Conservation (phyloP, 2,113 vertebrate genomes). For the Zosterops lateralis region DNA sequence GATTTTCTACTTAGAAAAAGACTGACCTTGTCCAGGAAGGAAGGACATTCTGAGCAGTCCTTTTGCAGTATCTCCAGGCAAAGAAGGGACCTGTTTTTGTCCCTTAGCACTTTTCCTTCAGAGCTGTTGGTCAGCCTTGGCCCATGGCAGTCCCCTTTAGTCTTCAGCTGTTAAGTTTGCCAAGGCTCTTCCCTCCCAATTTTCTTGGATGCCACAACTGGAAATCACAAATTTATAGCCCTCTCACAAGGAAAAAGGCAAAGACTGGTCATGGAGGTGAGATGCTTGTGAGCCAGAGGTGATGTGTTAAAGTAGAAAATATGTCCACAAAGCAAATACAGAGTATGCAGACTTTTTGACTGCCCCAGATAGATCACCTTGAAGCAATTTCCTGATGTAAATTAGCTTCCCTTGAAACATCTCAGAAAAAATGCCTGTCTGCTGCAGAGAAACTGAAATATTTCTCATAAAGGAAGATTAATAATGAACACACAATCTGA, state of each 20-base stretch:
- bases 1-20: background rate
- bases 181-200: background rate
- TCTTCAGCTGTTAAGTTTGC: background rate
- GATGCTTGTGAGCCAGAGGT: background rate
- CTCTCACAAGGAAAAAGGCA: background rate
- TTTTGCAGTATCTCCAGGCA: background rate
- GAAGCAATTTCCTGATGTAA: slow-evolving; percentile 36
- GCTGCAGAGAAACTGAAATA: background rate
- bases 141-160: background rate
- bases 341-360: background rate
- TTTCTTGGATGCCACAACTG: background rate
- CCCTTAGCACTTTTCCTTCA: background rate
- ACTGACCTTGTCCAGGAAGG: background rate
- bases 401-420: slow-evolving; percentile 25
- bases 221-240: background rate
- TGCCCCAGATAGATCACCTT: background rate
- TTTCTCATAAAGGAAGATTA: background rate
- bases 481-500: background rate
- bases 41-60: background rate
- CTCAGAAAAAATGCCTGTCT: slow-evolving; percentile 1
- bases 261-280: background rate
- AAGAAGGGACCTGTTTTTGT: background rate
- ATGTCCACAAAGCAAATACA: background rate
- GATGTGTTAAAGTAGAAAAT: background rate
- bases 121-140: background rate